These are phyloP conservation scores for Tetragonisca angustula DNA, from an alignment of 2,888 invertebrate genomes.

Conservation along the genomic window DNA sequence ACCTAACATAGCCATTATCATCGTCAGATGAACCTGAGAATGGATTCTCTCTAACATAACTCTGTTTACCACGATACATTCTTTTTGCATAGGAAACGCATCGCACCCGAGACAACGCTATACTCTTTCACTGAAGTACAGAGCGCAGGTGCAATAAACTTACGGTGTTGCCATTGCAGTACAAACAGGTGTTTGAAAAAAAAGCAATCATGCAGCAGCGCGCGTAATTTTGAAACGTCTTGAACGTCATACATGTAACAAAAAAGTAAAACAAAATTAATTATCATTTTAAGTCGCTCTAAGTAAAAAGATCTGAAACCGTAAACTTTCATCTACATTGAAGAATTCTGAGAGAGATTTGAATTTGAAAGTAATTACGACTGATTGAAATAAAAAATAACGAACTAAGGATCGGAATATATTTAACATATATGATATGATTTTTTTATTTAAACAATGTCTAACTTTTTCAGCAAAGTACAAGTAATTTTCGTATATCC, in stretches of 20 bases:
- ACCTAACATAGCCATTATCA: conserved; percentile 54
- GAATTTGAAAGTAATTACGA: not conserved
- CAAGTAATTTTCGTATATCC: conserved; percentile 74
- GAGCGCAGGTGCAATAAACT: conserved; percentile 44
- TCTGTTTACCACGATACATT: conserved; percentile 43
- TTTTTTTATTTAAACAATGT: conserved; percentile 80
- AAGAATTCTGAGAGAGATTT: not conserved
- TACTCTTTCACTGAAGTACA: conserved; percentile 35
- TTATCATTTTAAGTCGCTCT: not conserved
- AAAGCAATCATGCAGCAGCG: conserved; percentile 16
- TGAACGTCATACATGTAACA: not conserved
- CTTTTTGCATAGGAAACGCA: conserved; percentile 16
- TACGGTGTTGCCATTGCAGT: conserved; percentile 45
- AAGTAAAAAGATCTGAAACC: not conserved
- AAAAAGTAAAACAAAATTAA: not conserved
- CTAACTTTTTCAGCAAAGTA: conserved; percentile 76
- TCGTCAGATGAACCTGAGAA: conserved; percentile 60
- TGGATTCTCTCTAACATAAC: conserved; percentile 16
- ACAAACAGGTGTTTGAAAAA: conserved; percentile 45
- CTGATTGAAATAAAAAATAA: not conserved
- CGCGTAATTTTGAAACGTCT: conserved; percentile 34
- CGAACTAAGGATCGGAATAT: not conserved
- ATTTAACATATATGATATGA: conserved; percentile 70
- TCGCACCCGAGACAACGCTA: conserved; percentile 29
- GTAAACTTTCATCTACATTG: not conserved